Conservation (phyloP, 2,797 vertebrate species). For the Coregonus suidteri region DNA sequence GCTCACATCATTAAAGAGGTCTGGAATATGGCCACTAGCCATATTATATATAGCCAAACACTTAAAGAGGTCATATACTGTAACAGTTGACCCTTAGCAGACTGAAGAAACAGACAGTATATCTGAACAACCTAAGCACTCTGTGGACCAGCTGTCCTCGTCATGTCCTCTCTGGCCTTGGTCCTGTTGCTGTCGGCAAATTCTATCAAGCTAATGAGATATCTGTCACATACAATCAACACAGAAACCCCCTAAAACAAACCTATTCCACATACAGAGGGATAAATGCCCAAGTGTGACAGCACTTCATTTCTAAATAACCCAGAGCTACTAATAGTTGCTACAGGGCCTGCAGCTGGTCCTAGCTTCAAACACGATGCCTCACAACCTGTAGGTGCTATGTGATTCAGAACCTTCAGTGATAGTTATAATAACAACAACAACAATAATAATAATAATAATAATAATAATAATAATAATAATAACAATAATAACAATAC, state of each 20-base stretch:
- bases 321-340: slow-evolving; percentile 23
- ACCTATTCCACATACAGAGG: slow-evolving; percentile 11
- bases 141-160: slow-evolving; percentile 24
- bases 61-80: neutral
- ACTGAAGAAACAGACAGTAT: slow-evolving; percentile 22
- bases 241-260: slow-evolving; percentile 20
- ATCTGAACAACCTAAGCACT: slow-evolving; percentile 11
- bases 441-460: too few relatives aligned
- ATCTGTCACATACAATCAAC: slow-evolving; percentile 50
- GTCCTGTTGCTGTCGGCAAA: slow-evolving; percentile 38
- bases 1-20: neutral
- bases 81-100: too few relatives aligned
- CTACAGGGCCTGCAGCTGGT: slow-evolving; percentile 28
- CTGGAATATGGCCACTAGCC: neutral
- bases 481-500: too few relatives aligned
- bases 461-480: too few relatives aligned
- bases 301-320: slow-evolving; percentile 33
- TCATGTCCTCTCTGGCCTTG: slow-evolving; percentile 24
- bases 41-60: neutral
- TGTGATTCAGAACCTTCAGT: neutral
- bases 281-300: slow-evolving; percentile 27
- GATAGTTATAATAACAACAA: too few relatives aligned
- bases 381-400: neutral
- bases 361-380: neutral
- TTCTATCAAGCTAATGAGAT: slow-evolving; percentile 44